Percentiles rank a stretch among this genome's conserved stretches.
phyloP scores from a whole-genome alignment of 1,140 invertebrate genomes.

The Bombus sylvicola region DNA sequence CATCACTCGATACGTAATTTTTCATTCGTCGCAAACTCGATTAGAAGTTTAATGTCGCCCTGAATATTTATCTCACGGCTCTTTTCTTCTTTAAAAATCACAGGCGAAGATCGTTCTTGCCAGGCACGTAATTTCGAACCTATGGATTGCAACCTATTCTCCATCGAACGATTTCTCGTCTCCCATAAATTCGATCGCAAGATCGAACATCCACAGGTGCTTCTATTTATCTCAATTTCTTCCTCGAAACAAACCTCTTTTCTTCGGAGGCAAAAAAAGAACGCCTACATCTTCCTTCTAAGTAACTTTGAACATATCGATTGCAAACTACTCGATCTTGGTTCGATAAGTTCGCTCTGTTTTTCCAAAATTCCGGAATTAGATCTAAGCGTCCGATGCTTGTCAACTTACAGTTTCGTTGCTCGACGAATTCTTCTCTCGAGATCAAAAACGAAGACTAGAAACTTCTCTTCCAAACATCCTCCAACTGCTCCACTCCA shows the following conservation, averaged over 20 bases:
- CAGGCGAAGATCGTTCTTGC: too few species aligned
- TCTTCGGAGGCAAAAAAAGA: accelerated
- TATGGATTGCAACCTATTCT: neutral
- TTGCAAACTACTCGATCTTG: neutral
- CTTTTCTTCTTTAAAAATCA: too few species aligned
- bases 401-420: neutral
- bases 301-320: neutral
- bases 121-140: neutral
- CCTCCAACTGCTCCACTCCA: neutral
- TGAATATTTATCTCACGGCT: too few species aligned
- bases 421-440: neutral
- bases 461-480: neutral
- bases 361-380: neutral
- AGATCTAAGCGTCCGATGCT: neutral
- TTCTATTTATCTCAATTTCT: neutral
- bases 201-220: neutral
- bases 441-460: neutral
- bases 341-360: neutral
- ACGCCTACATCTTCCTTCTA: neutral
- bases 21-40: neutral
- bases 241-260: neutral
- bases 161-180: neutral
- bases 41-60: neutral
- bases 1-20: neutral
- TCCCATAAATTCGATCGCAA: neutral